Conservation (phyloP, 1,140 invertebrate species). For the Brachionus rubens region DNA sequence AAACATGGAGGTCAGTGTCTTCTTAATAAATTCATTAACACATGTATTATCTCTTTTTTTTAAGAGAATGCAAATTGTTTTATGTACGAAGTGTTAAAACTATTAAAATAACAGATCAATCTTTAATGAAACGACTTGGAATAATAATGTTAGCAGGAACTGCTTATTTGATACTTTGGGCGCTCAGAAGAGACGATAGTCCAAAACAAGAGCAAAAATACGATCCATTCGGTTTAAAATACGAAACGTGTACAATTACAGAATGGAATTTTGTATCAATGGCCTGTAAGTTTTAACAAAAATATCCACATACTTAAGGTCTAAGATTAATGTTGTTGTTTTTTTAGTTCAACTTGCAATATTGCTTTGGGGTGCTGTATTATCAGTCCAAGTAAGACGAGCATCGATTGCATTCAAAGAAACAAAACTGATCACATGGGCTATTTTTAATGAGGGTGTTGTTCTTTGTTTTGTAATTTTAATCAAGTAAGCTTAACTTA, state of each 20-base stretch:
- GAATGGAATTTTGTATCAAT: conserved; percentile 46
- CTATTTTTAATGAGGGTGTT: conserved; percentile 40
- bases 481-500: conserved; percentile 25
- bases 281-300: conserved; percentile 11
- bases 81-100: conserved; percentile 45
- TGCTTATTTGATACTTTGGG: conserved; percentile 29
- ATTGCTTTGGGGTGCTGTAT: conserved; percentile 38
- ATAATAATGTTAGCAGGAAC: conserved; percentile 14
- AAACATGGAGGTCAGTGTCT: conserved; percentile 30
- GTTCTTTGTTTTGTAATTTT: conserved; percentile 36
- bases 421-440: conserved; percentile 45
- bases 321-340: too few species aligned
- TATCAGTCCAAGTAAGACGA: conserved; percentile 43
- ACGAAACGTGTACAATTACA: conserved; percentile 29
- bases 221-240: conserved; percentile 22
- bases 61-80: conserved; percentile 45
- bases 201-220: neutral
- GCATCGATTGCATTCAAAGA: conserved; percentile 46
- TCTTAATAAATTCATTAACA: conserved; percentile 1
- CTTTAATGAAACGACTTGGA: conserved; percentile 13
- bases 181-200: conserved; percentile 1
- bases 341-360: conserved; percentile 38
- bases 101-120: conserved; percentile 21
- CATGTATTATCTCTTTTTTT: neutral
- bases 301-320: too few species aligned